Conservation (phyloP, 92 coral and sea anemone species). For the Hydrozoanthus gracilis region DNA sequence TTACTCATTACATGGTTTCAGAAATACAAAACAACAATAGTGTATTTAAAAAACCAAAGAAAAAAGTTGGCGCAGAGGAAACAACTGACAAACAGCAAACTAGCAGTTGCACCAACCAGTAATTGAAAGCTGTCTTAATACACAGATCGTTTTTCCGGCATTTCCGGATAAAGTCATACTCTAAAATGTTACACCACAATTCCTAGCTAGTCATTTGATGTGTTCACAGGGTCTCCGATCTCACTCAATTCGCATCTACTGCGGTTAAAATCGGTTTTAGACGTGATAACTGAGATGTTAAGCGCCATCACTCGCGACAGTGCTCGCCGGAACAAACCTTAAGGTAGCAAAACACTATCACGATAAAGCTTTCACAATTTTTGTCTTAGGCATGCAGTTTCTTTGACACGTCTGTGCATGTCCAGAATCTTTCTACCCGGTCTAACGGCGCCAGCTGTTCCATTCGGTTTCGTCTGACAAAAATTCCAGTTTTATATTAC, state of each 20-base stretch:
- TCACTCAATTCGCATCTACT: constrained; percentile 6
- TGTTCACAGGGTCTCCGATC: not conserved
- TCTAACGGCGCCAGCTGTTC: constrained; percentile 32
- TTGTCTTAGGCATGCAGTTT: constrained; percentile 22
- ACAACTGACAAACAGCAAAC: constrained; percentile 10
- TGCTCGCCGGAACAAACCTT: constrained; percentile 2
- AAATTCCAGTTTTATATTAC: constrained; percentile 36
- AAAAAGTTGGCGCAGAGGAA: constrained; percentile 47
- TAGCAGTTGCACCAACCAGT: constrained; percentile 9
- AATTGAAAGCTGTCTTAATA: constrained; percentile 52
- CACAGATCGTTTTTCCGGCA: constrained; percentile 63
- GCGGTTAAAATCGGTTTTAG: constrained; percentile 33
- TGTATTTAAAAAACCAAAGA: not conserved
- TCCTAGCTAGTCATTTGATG: constrained; percentile 18
- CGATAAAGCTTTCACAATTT: constrained; percentile 7
- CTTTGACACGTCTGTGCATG: constrained; percentile 47
- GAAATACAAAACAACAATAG: not conserved
- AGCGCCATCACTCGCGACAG: not conserved
- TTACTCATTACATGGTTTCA: not conserved
- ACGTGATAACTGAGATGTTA: constrained; percentile 3
- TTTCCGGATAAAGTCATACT: constrained; percentile 69
- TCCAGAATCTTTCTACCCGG: not conserved
- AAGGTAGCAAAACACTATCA: not conserved
- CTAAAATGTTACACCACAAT: constrained; percentile 43
- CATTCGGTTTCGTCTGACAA: constrained; percentile 23